These are phyloP conservation scores for Eleutherodactylus coqui DNA, from an alignment of 2,797 vertebrate genomes.

Conservation along the genomic window DNA sequence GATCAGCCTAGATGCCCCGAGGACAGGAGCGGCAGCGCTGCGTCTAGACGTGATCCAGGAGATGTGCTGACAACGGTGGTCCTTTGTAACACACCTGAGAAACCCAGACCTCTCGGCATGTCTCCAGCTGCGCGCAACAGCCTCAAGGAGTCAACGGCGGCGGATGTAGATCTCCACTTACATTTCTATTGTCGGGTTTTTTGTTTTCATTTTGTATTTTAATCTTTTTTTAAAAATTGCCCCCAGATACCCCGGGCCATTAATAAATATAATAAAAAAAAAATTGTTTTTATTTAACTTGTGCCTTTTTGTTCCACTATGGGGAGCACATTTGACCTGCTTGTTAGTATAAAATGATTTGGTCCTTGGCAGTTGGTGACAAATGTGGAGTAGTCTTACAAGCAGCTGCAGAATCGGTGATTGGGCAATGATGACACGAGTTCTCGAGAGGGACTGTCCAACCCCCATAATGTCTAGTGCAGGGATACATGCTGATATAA, in stretches of 20 bases:
- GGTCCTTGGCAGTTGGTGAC: not conserved
- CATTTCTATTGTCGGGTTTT: not conserved
- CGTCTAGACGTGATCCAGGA: conserved; percentile 43
- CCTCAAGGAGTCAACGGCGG: not conserved
- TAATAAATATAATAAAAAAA: too few relatives aligned
- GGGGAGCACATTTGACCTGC: not conserved
- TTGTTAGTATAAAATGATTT: not conserved
- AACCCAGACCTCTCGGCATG: not conserved
- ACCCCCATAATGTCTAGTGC: not conserved
- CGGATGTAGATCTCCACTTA: conserved; percentile 9
- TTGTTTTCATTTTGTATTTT: not conserved
- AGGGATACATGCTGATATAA: not conserved
- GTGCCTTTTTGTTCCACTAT: not conserved
- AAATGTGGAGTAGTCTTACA: not conserved
- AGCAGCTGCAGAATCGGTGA: not conserved
- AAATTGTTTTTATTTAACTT: too few relatives aligned
- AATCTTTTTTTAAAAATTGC: not conserved
- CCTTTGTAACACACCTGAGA: conserved; percentile 48
- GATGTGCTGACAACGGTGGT: not conserved
- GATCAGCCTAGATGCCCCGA: conserved; percentile 41
- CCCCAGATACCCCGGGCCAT: too few relatives aligned
- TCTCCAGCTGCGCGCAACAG: conserved; percentile 16
- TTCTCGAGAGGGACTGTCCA: too few relatives aligned
- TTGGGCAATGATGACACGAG: not conserved
- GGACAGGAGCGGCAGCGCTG: conserved; percentile 40